Evolutionary conservation across 2,113 vertebrate species (phyloP).

Genomic region (Oreocharis arfaki): DNA sequence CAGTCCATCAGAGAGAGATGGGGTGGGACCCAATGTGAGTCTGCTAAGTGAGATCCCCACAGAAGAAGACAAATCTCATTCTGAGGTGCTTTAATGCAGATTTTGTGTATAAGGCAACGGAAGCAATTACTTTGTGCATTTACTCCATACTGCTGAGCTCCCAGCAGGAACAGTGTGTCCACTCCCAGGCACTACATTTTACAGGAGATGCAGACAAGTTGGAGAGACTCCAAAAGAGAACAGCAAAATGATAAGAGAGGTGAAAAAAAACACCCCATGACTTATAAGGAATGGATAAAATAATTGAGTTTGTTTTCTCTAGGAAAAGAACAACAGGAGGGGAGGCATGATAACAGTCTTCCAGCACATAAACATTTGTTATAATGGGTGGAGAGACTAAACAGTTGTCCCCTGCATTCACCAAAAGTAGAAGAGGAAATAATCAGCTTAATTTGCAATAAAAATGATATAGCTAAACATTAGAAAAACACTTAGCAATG

Average conservation of each 20-base stretch:
- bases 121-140: slow-evolving; percentile 37
- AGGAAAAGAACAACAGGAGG: slow-evolving; percentile 44
- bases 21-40: neutral
- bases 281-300: slow-evolving; percentile 8
- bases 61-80: neutral
- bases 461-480: slow-evolving; percentile 57
- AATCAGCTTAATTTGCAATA: slow-evolving; percentile 60
- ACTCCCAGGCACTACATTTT: slow-evolving; percentile 11
- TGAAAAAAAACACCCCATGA: neutral
- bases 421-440: slow-evolving; percentile 42
- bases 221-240: slow-evolving; percentile 8
- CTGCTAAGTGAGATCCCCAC: neutral
- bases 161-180: slow-evolving; percentile 27
- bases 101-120: neutral
- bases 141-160: neutral
- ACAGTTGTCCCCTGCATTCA: slow-evolving; percentile 20
- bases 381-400: slow-evolving; percentile 21
- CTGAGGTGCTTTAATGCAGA: neutral
- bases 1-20: neutral
- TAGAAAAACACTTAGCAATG: slow-evolving; percentile 36
- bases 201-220: slow-evolving; percentile 7
- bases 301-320: slow-evolving; percentile 24
- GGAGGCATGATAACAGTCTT: slow-evolving; percentile 23
- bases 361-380: slow-evolving; percentile 43
- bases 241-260: slow-evolving; percentile 29